phyloP scores from a whole-genome alignment of 1,140 invertebrate genomes.

The Musca domestica region DNA sequence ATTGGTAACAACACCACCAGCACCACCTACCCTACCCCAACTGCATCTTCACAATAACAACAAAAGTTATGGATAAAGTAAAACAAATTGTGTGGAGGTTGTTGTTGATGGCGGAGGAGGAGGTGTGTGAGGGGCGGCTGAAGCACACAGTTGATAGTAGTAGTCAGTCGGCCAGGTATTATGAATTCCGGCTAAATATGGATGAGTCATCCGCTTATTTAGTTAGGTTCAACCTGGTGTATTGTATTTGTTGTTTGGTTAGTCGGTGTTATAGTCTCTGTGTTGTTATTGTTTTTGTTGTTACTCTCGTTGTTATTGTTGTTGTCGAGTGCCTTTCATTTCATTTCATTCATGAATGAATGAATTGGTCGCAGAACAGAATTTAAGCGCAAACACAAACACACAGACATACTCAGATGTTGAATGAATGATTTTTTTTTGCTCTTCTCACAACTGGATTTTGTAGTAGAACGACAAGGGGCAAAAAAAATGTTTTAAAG shows the following conservation, averaged over 20 bases:
- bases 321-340: slow-evolving; percentile 5
- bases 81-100: not conserved
- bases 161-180: not conserved
- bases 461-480: no score
- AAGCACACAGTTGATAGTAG: no score
- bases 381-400: no score
- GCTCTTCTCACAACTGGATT: not conserved
- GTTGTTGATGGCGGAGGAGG: not conserved
- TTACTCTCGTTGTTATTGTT: not conserved
- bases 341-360: slow-evolving; percentile 21
- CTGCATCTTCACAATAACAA: slow-evolving; percentile 1
- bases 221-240: slow-evolving; percentile 14
- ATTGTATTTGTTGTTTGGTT: not conserved
- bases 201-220: slow-evolving; percentile 25
- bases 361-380: not conserved
- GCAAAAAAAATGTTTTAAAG: no score
- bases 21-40: no score
- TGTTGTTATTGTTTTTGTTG: slow-evolving; percentile 3
- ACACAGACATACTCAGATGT: no score
- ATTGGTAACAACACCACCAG: no score
- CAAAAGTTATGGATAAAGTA: not conserved
- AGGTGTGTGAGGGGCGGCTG: not conserved
- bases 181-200: slow-evolving; percentile 25
- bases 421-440: not conserved
- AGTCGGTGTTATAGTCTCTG: not conserved